A percentile compares a stretch with the other conserved stretches of the same genome.
Evolutionary conservation across 2,888 invertebrate species (phyloP).

Genomic region (Drosophila birchii): DNA sequence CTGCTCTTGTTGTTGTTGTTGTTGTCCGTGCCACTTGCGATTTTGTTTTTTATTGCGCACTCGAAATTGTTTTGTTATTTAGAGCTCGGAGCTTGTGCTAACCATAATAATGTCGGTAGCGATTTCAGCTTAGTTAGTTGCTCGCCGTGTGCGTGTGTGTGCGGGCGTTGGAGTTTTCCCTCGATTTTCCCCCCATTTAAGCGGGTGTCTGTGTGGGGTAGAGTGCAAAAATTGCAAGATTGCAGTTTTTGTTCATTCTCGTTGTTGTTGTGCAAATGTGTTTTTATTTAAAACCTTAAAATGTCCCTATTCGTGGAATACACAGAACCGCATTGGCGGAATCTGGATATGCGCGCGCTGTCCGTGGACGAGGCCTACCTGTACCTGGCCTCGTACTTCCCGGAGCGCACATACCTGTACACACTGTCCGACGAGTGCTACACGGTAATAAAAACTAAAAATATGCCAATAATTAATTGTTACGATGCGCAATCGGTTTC

Average conservation of each 20-base stretch:
- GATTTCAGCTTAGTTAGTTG: conserved; percentile 62
- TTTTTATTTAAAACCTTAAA: conserved; percentile 7
- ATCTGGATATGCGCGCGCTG: conserved; percentile 87
- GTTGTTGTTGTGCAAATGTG: conserved; percentile 22
- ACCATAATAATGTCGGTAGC: conserved; percentile 16
- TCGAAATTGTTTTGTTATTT: conserved; percentile 72
- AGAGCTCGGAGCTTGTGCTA: conserved; percentile 16
- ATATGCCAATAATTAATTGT: conserved; percentile 1
- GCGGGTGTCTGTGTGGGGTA: background rate
- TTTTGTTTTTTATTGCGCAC: conserved; percentile 70
- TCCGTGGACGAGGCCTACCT: conserved; percentile 89
- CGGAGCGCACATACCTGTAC: conserved; percentile 86
- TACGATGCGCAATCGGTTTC: conserved; percentile 29
- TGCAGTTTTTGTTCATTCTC: conserved; percentile 3
- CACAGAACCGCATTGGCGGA: conserved; percentile 86
- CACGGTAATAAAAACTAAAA: conserved; percentile 85
- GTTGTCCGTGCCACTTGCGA: conserved; percentile 40
- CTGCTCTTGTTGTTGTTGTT: conserved; percentile 32
- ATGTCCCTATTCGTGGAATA: conserved; percentile 87
- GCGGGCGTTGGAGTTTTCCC: conserved; percentile 5
- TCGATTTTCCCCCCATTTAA: conserved; percentile 1
- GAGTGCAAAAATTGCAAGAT: conserved; percentile 6
- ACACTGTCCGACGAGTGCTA: conserved; percentile 89
- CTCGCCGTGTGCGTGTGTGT: conserved; percentile 29
- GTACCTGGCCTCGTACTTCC: conserved; percentile 83